Conservation (phyloP, 2,888 invertebrate genomes). For the Exephanes ischioxanthus region DNA sequence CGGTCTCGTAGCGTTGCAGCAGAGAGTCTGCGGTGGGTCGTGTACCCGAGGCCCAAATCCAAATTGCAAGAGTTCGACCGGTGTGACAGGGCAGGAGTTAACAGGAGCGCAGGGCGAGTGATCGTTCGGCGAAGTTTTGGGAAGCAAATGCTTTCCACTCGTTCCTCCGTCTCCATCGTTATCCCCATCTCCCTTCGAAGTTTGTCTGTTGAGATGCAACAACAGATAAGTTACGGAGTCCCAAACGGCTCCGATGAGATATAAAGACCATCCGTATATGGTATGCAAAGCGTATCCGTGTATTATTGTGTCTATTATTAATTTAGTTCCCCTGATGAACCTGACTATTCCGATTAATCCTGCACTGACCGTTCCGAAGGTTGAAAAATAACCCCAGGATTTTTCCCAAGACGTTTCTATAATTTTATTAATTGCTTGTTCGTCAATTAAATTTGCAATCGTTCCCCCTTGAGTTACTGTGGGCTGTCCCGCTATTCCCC, state of each 20-base stretch:
- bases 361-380: conserved; percentile 53
- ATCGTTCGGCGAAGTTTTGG: too few species aligned
- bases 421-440: conserved; percentile 31
- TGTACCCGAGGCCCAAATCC: too few species aligned
- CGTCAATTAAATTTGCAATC: conserved; percentile 26
- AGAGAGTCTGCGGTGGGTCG: too few species aligned
- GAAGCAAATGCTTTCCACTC: too few species aligned
- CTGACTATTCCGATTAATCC: conserved; percentile 45
- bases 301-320: conserved; percentile 35
- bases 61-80: too few species aligned
- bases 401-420: background rate
- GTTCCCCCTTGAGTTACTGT: conserved; percentile 19
- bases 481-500: too few species aligned
- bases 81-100: too few species aligned
- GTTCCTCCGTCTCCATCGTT: too few species aligned
- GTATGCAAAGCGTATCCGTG: conserved; percentile 54
- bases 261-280: conserved; percentile 49
- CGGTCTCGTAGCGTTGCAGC: too few species aligned
- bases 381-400: conserved; percentile 44
- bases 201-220: background rate
- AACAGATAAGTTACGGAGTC: conserved; percentile 39
- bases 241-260: conserved; percentile 48
- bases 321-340: conserved; percentile 29
- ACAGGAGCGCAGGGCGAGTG: too few species aligned
- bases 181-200: background rate